phyloP scores from a whole-genome alignment of 1,140 invertebrate genomes.

The Paracyclopina nana region DNA sequence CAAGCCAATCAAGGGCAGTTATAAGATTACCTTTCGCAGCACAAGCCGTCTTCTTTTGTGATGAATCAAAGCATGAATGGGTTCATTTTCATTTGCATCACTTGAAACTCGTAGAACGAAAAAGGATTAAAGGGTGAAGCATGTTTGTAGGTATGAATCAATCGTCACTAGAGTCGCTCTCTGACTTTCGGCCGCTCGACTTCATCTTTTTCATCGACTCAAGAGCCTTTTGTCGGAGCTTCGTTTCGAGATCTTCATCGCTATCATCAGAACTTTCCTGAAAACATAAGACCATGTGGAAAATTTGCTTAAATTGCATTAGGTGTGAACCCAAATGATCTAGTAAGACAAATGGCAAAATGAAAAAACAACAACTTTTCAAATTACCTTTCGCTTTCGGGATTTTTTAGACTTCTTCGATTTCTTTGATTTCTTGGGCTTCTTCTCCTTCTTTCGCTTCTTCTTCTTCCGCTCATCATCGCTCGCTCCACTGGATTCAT shows the following conservation, averaged over 20 bases:
- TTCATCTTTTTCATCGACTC: constrained; percentile 51
- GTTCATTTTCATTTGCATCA: too few species aligned
- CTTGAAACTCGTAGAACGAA: too few species aligned
- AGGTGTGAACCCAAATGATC: background rate
- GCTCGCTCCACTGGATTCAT: too few species aligned
- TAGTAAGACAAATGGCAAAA: too few species aligned
- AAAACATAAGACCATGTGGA: background rate
- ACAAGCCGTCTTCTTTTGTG: too few species aligned
- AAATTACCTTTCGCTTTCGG: constrained; percentile 34
- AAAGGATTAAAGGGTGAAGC: too few species aligned
- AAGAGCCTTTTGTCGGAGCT: constrained; percentile 61
- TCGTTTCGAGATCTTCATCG: constrained; percentile 52
- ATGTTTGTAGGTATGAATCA: too few species aligned
- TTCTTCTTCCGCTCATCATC: constrained; percentile 42
- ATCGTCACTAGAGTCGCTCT: too few species aligned
- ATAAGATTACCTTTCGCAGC: too few species aligned
- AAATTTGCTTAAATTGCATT: background rate
- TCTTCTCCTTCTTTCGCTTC: constrained; percentile 45
- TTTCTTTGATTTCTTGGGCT: constrained; percentile 44
- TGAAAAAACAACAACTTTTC: background rate
- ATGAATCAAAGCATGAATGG: too few species aligned
- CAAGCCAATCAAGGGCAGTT: too few species aligned
- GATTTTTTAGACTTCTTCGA: constrained; percentile 40
- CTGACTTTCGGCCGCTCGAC: too few species aligned
- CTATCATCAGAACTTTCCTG: constrained; percentile 24